These are phyloP conservation scores for Rotaria socialis DNA, from an alignment of 2,888 invertebrate genomes.

Conservation along the genomic window DNA sequence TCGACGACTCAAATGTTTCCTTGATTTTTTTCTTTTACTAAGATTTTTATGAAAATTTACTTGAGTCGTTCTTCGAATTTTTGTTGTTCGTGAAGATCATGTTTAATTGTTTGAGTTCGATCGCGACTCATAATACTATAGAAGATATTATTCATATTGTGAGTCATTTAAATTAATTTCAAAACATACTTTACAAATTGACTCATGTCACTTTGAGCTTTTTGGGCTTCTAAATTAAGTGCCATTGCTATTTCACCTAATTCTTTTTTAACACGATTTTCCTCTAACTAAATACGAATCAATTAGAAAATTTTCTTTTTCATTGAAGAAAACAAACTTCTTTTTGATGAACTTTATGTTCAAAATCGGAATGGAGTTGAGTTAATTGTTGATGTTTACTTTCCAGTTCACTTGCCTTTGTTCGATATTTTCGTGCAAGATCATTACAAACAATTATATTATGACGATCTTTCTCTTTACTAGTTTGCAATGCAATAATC, in stretches of 20 bases:
- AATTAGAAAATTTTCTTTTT: neutral
- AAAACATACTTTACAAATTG: slow-evolving; percentile 47
- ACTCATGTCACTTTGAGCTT: slow-evolving; percentile 51
- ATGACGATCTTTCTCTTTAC: slow-evolving; percentile 41
- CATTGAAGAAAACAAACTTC: slow-evolving; percentile 50
- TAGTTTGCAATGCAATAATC: slow-evolving; percentile 34
- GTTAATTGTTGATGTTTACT: slow-evolving; percentile 53
- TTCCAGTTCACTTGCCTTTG: slow-evolving; percentile 54
- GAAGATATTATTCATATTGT: too few relatives aligned
- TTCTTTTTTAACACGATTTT: slow-evolving; percentile 54
- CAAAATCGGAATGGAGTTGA: slow-evolving; percentile 53
- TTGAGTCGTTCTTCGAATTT: neutral
- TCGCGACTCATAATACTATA: neutral
- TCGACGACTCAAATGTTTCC: too few relatives aligned
- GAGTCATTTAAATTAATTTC: neutral
- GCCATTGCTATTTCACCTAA: slow-evolving; percentile 55
- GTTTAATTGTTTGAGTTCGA: neutral
- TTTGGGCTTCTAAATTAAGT: slow-evolving; percentile 57
- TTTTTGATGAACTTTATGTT: slow-evolving; percentile 53
- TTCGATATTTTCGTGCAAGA: slow-evolving; percentile 52
- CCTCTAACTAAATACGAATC: slow-evolving; percentile 49
- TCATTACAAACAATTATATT: slow-evolving; percentile 48
- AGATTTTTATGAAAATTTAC: neutral
- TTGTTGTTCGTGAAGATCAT: neutral
- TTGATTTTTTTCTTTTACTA: too few relatives aligned